A percentile compares a stretch with the other conserved stretches of the same genome.
These are phyloP conservation scores for Catocala sponsa DNA, from an alignment of 2,888 invertebrate species.

Conservation along the genomic window DNA sequence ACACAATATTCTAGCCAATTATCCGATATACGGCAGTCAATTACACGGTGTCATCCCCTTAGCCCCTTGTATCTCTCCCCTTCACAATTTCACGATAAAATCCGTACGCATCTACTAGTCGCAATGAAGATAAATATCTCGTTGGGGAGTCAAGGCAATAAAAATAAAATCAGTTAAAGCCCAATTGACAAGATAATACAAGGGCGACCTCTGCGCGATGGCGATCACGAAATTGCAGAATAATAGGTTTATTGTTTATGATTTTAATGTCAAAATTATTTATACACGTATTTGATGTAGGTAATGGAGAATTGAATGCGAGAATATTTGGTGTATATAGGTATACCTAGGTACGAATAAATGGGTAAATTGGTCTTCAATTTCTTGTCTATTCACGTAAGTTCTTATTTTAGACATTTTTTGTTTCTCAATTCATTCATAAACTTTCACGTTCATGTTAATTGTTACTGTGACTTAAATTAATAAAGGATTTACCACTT, in stretches of 20 bases:
- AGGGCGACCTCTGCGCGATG: conserved; percentile 53
- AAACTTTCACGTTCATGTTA: too few species aligned
- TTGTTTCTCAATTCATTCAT: too few species aligned
- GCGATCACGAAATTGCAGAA: conserved; percentile 16
- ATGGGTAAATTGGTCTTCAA: too few species aligned
- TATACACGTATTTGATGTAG: too few species aligned
- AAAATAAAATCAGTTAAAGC: conserved; percentile 84
- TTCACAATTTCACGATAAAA: conserved; percentile 81
- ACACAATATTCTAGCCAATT: conserved; percentile 66
- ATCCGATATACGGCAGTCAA: conserved; percentile 79
- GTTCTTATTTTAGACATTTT: too few species aligned
- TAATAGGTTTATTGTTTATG: conserved; percentile 20
- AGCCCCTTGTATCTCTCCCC: conserved; percentile 72
- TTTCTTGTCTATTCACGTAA: too few species aligned
- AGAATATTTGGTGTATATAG: too few species aligned
- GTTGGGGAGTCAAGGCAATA: conserved; percentile 77
- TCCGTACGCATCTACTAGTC: conserved; percentile 75
- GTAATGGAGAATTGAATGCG: too few species aligned
- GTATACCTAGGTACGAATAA: too few species aligned
- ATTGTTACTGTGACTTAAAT: too few species aligned
- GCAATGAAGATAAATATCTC: conserved; percentile 86
- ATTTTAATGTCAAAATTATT: conserved; percentile 15
- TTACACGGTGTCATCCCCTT: conserved; percentile 76
- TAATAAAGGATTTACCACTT: too few species aligned
- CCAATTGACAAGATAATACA: conserved; percentile 82